Conservation (phyloP, 1,140 invertebrate species). For the Lethocerus indicus region DNA sequence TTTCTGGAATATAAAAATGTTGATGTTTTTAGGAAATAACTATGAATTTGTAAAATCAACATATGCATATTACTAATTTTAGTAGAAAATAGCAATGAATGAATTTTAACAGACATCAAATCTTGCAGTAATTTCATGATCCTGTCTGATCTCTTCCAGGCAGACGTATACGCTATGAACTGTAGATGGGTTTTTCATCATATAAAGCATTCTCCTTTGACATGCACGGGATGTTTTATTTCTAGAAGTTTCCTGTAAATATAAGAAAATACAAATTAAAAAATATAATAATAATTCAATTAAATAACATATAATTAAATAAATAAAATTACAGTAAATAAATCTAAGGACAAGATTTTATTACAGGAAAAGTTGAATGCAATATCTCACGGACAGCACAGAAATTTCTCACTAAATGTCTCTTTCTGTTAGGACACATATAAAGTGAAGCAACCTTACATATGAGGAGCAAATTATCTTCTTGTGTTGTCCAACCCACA, state of each 20-base stretch:
- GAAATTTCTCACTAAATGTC: slow-evolving; percentile 28
- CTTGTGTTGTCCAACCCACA: slow-evolving; percentile 38
- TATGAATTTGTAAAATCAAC: background rate
- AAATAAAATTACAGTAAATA: background rate
- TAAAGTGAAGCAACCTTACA: slow-evolving; percentile 47
- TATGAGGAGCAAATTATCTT: slow-evolving; percentile 46
- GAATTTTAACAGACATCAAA: slow-evolving; percentile 22
- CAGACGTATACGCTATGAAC: slow-evolving; percentile 36
- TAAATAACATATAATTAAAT: background rate
- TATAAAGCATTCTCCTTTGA: slow-evolving; percentile 40
- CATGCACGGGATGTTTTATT: slow-evolving; percentile 56
- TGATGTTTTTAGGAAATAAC: background rate
- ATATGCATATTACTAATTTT: background rate
- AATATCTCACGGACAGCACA: slow-evolving; percentile 41
- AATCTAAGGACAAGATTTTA: background rate
- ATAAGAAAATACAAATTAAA: background rate
- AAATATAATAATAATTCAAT: background rate
- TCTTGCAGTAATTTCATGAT: slow-evolving; percentile 27
- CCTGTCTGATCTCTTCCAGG: slow-evolving; percentile 39
- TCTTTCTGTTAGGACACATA: slow-evolving; percentile 33
- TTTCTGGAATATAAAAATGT: slow-evolving; percentile 29
- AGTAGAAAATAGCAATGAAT: background rate
- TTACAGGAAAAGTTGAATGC: slow-evolving; percentile 28
- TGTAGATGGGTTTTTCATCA: slow-evolving; percentile 38
- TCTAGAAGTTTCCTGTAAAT: slow-evolving; percentile 21